Evolutionary conservation across 2,797 vertebrate genomes (phyloP), one percentile per base, ranked within the genome.

Genomic region (Gadopsis marmoratus): DNA sequence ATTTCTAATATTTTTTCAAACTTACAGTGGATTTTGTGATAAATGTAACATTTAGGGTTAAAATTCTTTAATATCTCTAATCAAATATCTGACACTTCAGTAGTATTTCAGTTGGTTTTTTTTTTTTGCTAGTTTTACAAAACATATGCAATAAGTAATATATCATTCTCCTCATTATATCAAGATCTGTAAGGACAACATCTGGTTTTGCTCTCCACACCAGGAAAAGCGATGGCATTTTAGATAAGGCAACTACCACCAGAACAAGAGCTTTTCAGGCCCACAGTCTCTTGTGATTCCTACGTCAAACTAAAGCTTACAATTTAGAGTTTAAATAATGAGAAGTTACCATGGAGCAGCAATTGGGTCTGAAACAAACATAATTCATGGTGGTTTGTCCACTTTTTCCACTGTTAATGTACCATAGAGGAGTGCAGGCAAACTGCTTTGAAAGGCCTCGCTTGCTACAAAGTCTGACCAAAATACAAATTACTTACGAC

Each of bases 191-290:
- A 47, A 84, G 72, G 68, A 76, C 56, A 66, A 71, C 80, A 56
- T 78, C 79, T 88, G 76, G 48, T 75, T 82, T 86, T 74, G 14
- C 39, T 90, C 78, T 78, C 31, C 11, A 48, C 45, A 39, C 47
- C 41, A 68, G 66, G 41, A 31, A 39, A 64, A 71, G 51, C 76
- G 76, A 90, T 86, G 48, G 33, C 8, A 31, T 68, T 64, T 68
- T 43, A 64, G 77, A 89, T 84, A 81, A 8, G 12, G 4, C 19
- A 62, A 19, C 71, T 21, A 47, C 54, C n/a, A 43, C 13, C 31
- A 39, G 59, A 17, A 62, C 31, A 68, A 39, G 21, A 1, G 7
- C 33, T 74, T 71, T 68, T 50, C 23, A 47, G 39, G 37, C 19
- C 13, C 10, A 21, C 26, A 41, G 35, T 71, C 16, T 76, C 56